Base-by-base conservation (phyloP, 2,888 invertebrate species). In the Apotomis capreana region DNA sequence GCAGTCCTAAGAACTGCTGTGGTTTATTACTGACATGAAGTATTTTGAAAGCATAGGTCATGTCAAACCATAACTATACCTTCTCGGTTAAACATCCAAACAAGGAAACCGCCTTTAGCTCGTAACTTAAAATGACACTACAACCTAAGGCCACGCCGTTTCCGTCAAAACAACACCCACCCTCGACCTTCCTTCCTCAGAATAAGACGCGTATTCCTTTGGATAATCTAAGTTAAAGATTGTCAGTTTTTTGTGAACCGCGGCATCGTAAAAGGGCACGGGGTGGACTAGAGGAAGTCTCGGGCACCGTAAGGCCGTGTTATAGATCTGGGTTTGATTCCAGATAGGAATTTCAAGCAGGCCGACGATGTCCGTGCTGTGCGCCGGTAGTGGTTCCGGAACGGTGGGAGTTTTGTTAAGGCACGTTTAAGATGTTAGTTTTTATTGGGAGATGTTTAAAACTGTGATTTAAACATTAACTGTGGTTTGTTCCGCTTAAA, bases 111-210 rank as follows among this genome's bases (percentile, higher is more conserved):
- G 67, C 71, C 51, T 9, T 4, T 13, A 49, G 26, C 68, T 62
- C 67, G 44, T 8, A 52, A 62, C 62, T 72, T 68, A 52, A 57
- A 62, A 57, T 52, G 13, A 36, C 44, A 58, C 44, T 52, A 9
- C 26, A 62, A 58, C 71, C 62, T 57, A 61, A 72, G 71, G 71
- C 71, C 71, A 55, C 61, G 62, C 71, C 71, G 71, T 62, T 72
- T 72, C 71, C 71, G 71, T 52, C 67, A 40, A n/a, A 61, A 51
- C 61, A 55, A n/a, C 52, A 58, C 13, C 61, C 51, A 68, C 57
- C 37, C 44, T 68, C 51, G 10, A 72, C 68, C 62, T 62, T 72
- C 40, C 26, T 36, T 9, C 10, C 8, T 52, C 13, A 12, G 0
- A n/a, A 52, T 68, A 72, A 68, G 49, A 58, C 9, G 4, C 55